These are phyloP conservation scores for Drosophila pegasa DNA, from an alignment of 2,888 invertebrate genomes.

Conservation along the genomic window DNA sequence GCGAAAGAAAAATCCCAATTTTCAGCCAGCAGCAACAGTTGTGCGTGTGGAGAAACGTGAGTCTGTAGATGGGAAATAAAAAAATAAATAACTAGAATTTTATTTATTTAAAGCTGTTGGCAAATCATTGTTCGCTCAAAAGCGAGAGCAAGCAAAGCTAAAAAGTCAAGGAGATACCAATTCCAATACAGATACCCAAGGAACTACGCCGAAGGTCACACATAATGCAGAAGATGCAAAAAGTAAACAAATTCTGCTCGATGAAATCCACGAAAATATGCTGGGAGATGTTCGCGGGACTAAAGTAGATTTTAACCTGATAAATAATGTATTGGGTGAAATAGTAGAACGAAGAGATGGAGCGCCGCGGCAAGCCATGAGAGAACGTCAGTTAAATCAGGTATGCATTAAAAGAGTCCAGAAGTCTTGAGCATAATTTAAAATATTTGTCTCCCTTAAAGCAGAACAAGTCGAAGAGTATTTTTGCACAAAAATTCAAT, in stretches of 20 bases:
- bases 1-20: constrained; percentile 86
- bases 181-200: neutral
- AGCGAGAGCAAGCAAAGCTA: constrained; percentile 47
- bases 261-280: constrained; percentile 77
- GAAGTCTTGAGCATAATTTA: fast-evolving
- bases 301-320: constrained; percentile 38
- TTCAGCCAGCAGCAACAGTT: constrained; percentile 88
- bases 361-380: constrained; percentile 23
- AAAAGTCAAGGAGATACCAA: neutral
- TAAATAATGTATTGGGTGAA: constrained; percentile 85
- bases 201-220: neutral
- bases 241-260: constrained; percentile 47
- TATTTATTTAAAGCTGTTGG: constrained; percentile 58
- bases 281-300: constrained; percentile 60
- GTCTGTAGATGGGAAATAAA: neutral
- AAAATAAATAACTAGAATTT: neutral
- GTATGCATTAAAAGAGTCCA: constrained; percentile 1
- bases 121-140: constrained; percentile 82
- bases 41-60: constrained; percentile 82
- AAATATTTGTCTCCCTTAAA: neutral
- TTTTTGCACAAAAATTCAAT: constrained; percentile 71
- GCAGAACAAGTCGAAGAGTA: constrained; percentile 84
- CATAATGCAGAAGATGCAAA: neutral
- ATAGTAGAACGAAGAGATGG: constrained; percentile 85
- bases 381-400: neutral